phyloP scores from a whole-genome alignment of 2,797 vertebrate genomes.

The Coranthus polyacanthus region DNA sequence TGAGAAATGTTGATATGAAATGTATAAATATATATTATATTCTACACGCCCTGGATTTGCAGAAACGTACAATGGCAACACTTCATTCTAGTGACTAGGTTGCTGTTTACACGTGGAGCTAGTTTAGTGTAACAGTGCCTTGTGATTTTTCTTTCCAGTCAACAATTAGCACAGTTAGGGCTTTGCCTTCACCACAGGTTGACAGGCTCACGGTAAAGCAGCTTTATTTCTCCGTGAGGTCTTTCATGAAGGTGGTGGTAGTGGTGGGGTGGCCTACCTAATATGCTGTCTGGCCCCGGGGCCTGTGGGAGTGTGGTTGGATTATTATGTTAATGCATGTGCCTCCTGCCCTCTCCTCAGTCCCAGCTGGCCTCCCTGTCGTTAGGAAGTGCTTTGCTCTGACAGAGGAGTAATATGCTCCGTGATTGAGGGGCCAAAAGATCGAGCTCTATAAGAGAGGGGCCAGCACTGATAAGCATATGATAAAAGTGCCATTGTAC shows the following conservation, averaged over 20 bases:
- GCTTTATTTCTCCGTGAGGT: slow-evolving; percentile 79
- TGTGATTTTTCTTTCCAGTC: slow-evolving; percentile 21
- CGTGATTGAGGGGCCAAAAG: slow-evolving; percentile 99
- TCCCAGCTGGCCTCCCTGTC: slow-evolving; percentile 99
- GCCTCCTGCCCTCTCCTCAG: slow-evolving; percentile 97
- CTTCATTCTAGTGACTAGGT: no score
- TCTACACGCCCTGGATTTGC: no score
- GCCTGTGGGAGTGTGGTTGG: slow-evolving; percentile 96
- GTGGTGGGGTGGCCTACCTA: slow-evolving; percentile 87
- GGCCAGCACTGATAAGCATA: slow-evolving; percentile 92
- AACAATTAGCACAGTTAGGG: slow-evolving; percentile 74
- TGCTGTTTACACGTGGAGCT: slow-evolving; percentile 21
- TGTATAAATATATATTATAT: no score
- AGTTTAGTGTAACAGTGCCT: neutral
- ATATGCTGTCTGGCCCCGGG: slow-evolving; percentile 98
- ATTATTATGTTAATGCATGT: slow-evolving; percentile 99
- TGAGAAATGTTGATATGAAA: no score
- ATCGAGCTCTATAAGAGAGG: slow-evolving; percentile 89
- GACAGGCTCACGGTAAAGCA: slow-evolving; percentile 90
- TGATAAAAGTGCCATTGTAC: slow-evolving; percentile 88
- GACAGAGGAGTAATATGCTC: slow-evolving; percentile 99
- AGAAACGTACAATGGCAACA: no score
- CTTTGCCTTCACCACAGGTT: slow-evolving; percentile 89
- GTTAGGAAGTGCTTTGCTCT: slow-evolving; percentile 98
- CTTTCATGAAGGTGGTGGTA: slow-evolving; percentile 46